phyloP scores from a whole-genome alignment of 1,140 invertebrate species.

The Monochamus saltuarius region DNA sequence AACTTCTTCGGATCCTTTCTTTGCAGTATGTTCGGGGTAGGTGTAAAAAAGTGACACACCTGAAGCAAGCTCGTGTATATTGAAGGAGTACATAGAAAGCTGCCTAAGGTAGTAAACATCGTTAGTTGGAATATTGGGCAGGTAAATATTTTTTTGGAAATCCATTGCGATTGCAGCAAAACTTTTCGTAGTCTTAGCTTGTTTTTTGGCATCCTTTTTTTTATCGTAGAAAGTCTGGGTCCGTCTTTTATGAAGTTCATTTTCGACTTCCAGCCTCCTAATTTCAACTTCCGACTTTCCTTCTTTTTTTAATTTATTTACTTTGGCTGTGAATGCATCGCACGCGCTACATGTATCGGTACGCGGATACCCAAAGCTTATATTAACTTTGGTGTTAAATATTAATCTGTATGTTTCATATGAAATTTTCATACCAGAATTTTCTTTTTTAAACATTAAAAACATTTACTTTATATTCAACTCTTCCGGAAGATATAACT shows the following conservation, averaged over 20 bases:
- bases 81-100: constrained; percentile 38
- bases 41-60: too few species aligned
- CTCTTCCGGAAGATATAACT: constrained; percentile 21
- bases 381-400: constrained; percentile 16
- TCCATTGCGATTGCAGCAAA: constrained; percentile 37
- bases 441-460: constrained; percentile 17
- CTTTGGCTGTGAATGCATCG: constrained; percentile 25
- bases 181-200: constrained; percentile 9
- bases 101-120: constrained; percentile 28
- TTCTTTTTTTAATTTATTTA: too few species aligned
- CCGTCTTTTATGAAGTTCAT: too few species aligned
- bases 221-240: constrained; percentile 30
- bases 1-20: too few species aligned
- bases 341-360: constrained; percentile 11
- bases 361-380: constrained; percentile 22
- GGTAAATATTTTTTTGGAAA: constrained; percentile 37
- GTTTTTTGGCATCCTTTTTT: constrained; percentile 25
- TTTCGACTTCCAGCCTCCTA: too few species aligned
- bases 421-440: neutral
- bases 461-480: constrained; percentile 24
- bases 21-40: too few species aligned
- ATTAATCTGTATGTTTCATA: constrained; percentile 22
- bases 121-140: constrained; percentile 28
- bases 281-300: too few species aligned
- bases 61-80: constrained; percentile 38